phyloP scores from a whole-genome alignment of 2,888 invertebrate genomes.

The Erebia aethiops region DNA sequence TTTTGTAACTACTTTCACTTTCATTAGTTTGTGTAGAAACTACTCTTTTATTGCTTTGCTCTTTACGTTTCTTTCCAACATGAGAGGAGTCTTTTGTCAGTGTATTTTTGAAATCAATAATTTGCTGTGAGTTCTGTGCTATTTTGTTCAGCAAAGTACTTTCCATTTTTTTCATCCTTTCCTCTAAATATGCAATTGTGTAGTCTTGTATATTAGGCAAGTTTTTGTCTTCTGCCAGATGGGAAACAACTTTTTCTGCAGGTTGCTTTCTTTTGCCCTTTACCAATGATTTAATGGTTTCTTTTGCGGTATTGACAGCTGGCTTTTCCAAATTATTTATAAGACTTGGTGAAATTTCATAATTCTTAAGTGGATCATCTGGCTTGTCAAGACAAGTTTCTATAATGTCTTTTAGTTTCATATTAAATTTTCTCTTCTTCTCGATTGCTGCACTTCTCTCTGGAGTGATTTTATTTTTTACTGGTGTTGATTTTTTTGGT shows the following conservation, averaged over 20 bases:
- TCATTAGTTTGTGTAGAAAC: constrained; percentile 53
- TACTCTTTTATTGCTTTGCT: constrained; percentile 41
- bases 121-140: constrained; percentile 65
- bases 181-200: constrained; percentile 61
- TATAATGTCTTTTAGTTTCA: constrained; percentile 68
- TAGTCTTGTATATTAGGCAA: constrained; percentile 51
- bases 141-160: constrained; percentile 63
- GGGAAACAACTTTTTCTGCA: constrained; percentile 17
- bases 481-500: constrained; percentile 30
- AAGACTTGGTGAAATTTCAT: constrained; percentile 17
- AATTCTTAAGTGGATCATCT: constrained; percentile 31
- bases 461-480: constrained; percentile 58
- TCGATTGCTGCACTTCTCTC: constrained; percentile 68
- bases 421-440: constrained; percentile 72
- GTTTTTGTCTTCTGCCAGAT: constrained; percentile 43
- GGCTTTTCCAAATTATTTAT: background rate
- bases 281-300: background rate
- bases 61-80: constrained; percentile 32
- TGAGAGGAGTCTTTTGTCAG: constrained; percentile 34
- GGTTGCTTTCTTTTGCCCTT: constrained; percentile 18
- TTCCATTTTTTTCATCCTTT: constrained; percentile 68
- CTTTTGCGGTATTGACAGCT: background rate
- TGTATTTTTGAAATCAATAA: constrained; percentile 56
- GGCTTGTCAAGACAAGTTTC: constrained; percentile 61
- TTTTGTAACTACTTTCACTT: constrained; percentile 58